These are phyloP conservation scores for Lasioglossum leucozonium DNA, from an alignment of 2,888 invertebrate species.

Conservation along the genomic window DNA sequence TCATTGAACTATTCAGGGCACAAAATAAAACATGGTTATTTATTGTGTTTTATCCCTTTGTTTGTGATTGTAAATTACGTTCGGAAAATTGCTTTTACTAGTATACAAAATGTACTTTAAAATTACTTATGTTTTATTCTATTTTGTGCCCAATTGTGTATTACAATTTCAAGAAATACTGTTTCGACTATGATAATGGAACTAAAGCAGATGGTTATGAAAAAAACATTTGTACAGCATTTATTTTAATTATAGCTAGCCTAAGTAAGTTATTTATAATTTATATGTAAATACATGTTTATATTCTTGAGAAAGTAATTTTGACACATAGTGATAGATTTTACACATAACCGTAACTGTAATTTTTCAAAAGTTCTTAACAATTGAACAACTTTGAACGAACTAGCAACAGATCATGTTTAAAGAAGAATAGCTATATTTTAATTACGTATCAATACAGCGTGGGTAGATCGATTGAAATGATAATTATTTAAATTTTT, in stretches of 20 bases:
- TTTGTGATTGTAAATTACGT: neutral
- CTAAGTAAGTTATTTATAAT: conserved; percentile 64
- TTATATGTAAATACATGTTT: conserved; percentile 55
- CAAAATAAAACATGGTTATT: conserved; percentile 15
- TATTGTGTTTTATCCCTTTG: conserved; percentile 1
- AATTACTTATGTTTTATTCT: conserved; percentile 20
- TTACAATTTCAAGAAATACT: conserved; percentile 23
- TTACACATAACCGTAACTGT: conserved; percentile 28
- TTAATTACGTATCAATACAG: conserved; percentile 12
- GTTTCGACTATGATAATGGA: conserved; percentile 30
- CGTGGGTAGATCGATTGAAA: conserved; percentile 10
- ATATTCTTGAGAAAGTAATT: conserved; percentile 46
- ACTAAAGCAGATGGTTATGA: conserved; percentile 43
- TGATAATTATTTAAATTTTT: conserved; percentile 15
- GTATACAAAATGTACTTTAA: neutral
- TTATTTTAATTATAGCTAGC: conserved; percentile 49
- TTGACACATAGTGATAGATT: conserved; percentile 32
- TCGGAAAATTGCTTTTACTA: conserved; percentile 24
- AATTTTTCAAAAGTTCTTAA: conserved; percentile 26
- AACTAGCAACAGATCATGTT: conserved; percentile 12
- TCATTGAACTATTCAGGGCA: conserved; percentile 10
- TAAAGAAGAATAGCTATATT: conserved; percentile 13
- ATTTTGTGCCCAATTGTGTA: conserved; percentile 25
- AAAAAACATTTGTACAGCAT: conserved; percentile 42
- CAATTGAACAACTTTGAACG: neutral